Percentiles rank a stretch among this genome's conserved stretches.
phyloP scores from a whole-genome alignment of 2,888 invertebrate species.

The Tortricodes alternella region DNA sequence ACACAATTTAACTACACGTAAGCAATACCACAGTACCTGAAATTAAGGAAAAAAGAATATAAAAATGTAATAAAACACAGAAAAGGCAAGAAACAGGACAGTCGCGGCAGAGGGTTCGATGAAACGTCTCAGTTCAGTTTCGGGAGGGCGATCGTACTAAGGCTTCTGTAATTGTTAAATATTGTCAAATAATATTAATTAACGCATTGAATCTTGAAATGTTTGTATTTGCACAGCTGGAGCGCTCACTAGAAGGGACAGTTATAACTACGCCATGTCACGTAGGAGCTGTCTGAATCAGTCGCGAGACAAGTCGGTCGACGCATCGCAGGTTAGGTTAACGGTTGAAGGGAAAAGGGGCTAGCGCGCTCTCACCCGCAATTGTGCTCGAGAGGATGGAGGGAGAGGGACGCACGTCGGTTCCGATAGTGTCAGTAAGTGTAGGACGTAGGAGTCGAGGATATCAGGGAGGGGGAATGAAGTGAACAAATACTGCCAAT shows the following conservation, averaged over 20 bases:
- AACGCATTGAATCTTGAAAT: constrained; percentile 20
- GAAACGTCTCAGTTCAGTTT: constrained; percentile 29
- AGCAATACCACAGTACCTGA: constrained; percentile 81
- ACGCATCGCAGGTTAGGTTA: constrained; percentile 54
- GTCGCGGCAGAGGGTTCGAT: constrained; percentile 7
- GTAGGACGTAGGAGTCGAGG: constrained; percentile 34
- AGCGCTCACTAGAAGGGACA: constrained; percentile 11
- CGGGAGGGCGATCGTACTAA: constrained; percentile 37
- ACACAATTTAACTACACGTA: constrained; percentile 69
- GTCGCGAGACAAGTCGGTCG: constrained; percentile 23
- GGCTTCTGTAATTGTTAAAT: constrained; percentile 29
- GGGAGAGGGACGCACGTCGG: neutral
- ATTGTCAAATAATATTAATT: constrained; percentile 28
- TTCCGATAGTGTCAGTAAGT: too few species aligned
- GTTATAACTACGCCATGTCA: neutral
- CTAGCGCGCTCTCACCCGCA: constrained; percentile 29
- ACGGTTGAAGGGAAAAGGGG: constrained; percentile 70
- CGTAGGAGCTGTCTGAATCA: constrained; percentile 11
- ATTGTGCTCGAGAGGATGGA: constrained; percentile 26
- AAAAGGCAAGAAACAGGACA: too few species aligned
- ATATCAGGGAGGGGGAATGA: constrained; percentile 65
- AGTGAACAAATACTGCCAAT: constrained; percentile 79
- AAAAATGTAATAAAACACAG: constrained; percentile 68
- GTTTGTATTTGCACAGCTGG: constrained; percentile 17
- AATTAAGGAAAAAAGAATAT: constrained; percentile 55